Evolutionary conservation across 1,140 invertebrate species (phyloP), one percentile per base, ranked within the genome.

Genomic region (Cotesia typhae): DNA sequence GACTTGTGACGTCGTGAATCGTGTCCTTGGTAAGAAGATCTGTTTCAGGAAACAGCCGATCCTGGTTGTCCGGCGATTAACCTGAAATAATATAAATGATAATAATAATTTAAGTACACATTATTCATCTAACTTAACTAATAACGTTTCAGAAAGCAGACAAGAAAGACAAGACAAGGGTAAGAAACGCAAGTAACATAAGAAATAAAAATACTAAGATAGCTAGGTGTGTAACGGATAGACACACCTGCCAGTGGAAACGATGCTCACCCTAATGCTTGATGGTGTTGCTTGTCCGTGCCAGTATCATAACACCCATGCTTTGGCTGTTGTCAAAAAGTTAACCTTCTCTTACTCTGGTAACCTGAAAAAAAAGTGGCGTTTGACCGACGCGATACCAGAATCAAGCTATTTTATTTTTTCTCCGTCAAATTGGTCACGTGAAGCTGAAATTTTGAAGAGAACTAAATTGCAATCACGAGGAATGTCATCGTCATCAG

Each of bases 291-390:
- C 41, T 52, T 55, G 51, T 52, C 14, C 38, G 17, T n/a, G 20
- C 41, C 36, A 65, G 41, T 47, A 47, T 65, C 37, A 63, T 55
- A 20, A 17, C 51, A 71, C 47, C 38, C 36, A 55, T 5, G 35
- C 28, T 28, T 28, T 28, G 35, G 5, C 66, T 4, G 37, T 36
- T 28, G 17, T 36, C 14, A 38, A 55, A 12, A 47, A 10, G 10
- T 47, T 47, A 9, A 9, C 5, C 41, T 47, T 47, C 41, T 55
- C 66, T 1, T 28, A 17, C 47, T 37, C 10, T 51, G n/a, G 53
- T 64, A n/a, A 71, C 55, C 70, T 52, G 14, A 55, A 59, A n/a
- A 67, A 47, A 35, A 67, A 67, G 28, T 61, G 65, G 66, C 57
- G 64, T 17, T 28, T 28, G 28, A 28, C 28, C 28, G 53, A 37